These are phyloP conservation scores for Oreochromis mossambicus DNA, from an alignment of 2,797 vertebrate genomes.

Conservation along the genomic window DNA sequence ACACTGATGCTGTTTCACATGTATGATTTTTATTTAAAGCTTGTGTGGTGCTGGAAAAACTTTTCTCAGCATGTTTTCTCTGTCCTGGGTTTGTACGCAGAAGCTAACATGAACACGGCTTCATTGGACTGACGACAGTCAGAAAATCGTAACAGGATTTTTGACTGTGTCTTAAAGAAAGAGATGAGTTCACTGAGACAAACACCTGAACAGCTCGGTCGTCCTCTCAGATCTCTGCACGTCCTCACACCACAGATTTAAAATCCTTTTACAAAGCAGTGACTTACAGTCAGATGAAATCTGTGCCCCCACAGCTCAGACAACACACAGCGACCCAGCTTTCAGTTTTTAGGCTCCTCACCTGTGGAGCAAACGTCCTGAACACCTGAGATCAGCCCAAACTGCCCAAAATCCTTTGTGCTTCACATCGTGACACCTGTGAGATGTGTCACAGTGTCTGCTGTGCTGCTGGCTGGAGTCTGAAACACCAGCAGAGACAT, in stretches of 20 bases:
- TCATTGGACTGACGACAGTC: background rate
- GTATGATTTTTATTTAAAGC: accelerated
- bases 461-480: background rate
- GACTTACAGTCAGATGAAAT: background rate
- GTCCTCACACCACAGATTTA: background rate
- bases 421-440: background rate
- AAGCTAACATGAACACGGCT: background rate
- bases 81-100: background rate
- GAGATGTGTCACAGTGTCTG: background rate
- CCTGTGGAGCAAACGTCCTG: background rate
- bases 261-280: background rate
- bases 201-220: background rate
- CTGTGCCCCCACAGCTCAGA: background rate
- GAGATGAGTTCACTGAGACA: accelerated
- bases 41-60: accelerated
- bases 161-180: background rate
- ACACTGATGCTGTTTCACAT: accelerated
- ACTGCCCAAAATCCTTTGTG: background rate
- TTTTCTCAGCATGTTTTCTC: accelerated
- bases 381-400: background rate
- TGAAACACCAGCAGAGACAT: background rate
- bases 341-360: background rate
- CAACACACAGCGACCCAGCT: background rate
- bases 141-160: background rate
- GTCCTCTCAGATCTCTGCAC: background rate